phyloP scores from a whole-genome alignment of 2,113 vertebrate species.

The Notiomystis cincta region DNA sequence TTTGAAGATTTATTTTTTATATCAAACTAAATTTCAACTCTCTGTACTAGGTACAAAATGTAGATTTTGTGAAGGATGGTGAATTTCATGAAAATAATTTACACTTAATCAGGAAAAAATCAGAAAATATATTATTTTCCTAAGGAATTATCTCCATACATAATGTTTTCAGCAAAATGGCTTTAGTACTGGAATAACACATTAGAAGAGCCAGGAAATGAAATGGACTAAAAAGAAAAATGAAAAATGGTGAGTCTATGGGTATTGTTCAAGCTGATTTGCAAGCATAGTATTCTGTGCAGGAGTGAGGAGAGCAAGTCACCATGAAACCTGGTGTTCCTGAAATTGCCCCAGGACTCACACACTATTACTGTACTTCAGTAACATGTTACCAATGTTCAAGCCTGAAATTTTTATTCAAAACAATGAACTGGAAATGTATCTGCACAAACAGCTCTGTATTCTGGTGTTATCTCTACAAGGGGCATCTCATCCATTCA shows the following conservation, averaged over 20 bases:
- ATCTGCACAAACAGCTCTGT: neutral
- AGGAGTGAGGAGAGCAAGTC: no score
- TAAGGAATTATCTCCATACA: neutral
- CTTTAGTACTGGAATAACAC: neutral
- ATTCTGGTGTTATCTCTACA: neutral
- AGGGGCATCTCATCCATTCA: neutral
- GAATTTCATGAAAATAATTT: neutral
- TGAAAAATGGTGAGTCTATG: neutral
- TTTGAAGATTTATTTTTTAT: neutral
- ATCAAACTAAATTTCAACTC: neutral
- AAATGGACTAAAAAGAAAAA: neutral
- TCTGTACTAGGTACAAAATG: neutral
- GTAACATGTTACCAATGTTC: neutral
- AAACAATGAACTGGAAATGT: neutral
- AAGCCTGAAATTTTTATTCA: neutral
- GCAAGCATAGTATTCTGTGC: neutral
- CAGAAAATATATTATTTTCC: neutral
- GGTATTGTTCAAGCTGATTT: neutral
- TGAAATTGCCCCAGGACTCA: no score
- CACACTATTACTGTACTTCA: neutral
- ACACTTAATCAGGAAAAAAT: neutral
- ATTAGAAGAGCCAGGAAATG: neutral
- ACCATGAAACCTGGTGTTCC: no score
- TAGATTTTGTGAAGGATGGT: neutral
- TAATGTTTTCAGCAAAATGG: neutral